A percentile compares a stretch with the other conserved stretches of the same genome.
Evolutionary conservation across 2,888 invertebrate species (phyloP).

Genomic region (Erebia palarica): DNA sequence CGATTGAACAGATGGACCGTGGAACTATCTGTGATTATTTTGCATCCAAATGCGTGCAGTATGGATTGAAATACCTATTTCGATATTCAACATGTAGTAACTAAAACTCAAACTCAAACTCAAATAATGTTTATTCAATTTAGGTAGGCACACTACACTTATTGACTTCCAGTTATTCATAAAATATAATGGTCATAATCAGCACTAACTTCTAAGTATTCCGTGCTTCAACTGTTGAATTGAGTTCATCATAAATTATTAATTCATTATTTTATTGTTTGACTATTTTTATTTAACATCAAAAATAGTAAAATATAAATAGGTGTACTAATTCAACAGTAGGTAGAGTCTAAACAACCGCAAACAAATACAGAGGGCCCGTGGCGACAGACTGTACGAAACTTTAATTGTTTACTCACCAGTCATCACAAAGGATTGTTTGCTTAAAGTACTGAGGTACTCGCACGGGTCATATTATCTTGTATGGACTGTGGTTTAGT

Average conservation of each 20-base stretch:
- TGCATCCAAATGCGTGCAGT: too few relatives aligned
- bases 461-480: background rate
- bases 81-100: too few relatives aligned
- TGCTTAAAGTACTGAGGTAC: background rate
- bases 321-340: background rate
- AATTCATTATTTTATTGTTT: background rate
- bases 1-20: background rate
- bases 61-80: too few relatives aligned
- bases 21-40: too few relatives aligned
- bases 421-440: background rate
- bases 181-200: too few relatives aligned
- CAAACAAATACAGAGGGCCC: background rate
- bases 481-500: background rate
- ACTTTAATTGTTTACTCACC: conserved; percentile 1
- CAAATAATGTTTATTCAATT: too few relatives aligned
- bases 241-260: too few relatives aligned
- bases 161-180: too few relatives aligned
- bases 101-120: too few relatives aligned
- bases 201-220: too few relatives aligned
- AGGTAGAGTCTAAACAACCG: background rate
- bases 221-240: too few relatives aligned
- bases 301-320: background rate
- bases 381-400: background rate
- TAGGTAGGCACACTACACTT: too few relatives aligned
- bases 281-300: background rate